Evolutionary conservation across 2,113 vertebrate genomes (phyloP), one percentile per base, ranked within the genome.

Genomic region (Lathamus discolor): DNA sequence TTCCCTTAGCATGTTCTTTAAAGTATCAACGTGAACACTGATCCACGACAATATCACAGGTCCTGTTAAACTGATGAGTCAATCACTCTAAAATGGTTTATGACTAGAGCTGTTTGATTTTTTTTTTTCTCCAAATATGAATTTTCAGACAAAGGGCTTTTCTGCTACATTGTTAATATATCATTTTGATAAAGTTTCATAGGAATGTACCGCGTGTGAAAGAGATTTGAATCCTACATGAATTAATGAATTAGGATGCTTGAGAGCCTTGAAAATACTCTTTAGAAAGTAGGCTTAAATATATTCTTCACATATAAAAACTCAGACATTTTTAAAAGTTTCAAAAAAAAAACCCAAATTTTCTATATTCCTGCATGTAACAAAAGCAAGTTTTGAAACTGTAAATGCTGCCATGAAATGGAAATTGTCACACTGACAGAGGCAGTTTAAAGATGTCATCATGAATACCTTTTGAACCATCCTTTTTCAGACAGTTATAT

Each of bases 221-320:
- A 62, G 57, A 67, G 19, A n/a, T 2, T 10, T 3, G 2, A 51
- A 25, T 64, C 6, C 13, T 67, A 63, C 23, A 70, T 5, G 74
- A 83, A 67, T 52, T 7, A 67, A 57, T 66, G 28, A 25, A 46
- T 22, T 64, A 9, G 18, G 7, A 54, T 35, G 10, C 23, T 9
- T 44, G 7, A 48, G 7, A 43, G 1, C 5, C 5, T 51, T 67
- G 25, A 79, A 68, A 1, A 41, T 4, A 59, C 0, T 2, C 10
- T 69, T 73, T 55, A 17, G 35, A 54, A 86, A 83, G 4, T 9
- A 77, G 7, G 4, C 2, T 64, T 68, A 41, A 9, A 27, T 49
- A 13, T 35, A 76, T 76, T 80, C 80, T 61, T 8, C 37, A 35
- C 1, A 6, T 80, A 37, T 22, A 48, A 75, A 78, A 67, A 12